A percentile compares a stretch with the other conserved stretches of the same genome.
phyloP scores from a whole-genome alignment of 64 coral and sea anemone genomes.

The Stichodactyla mertensii region DNA sequence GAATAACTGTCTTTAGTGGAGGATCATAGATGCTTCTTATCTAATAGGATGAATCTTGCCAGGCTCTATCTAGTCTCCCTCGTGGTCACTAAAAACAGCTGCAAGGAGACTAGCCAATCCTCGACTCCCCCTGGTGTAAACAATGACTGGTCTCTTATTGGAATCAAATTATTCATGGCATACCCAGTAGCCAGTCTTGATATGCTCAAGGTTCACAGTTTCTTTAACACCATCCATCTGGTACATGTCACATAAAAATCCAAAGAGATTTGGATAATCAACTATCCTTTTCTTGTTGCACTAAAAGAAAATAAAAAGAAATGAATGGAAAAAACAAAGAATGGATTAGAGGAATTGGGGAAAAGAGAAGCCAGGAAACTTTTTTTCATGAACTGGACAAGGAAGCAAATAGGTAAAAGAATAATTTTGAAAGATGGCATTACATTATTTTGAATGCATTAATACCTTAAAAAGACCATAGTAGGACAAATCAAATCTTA shows the following conservation, averaged over 20 bases:
- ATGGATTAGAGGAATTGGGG: background rate
- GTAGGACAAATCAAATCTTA: slow-evolving; percentile 89
- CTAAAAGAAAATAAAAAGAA: slow-evolving; percentile 20
- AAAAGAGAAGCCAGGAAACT: background rate
- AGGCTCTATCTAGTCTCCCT: no score
- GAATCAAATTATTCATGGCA: background rate
- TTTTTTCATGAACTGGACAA: no score
- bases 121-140: no score
- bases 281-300: slow-evolving; percentile 53
- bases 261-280: slow-evolving; percentile 43
- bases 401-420: no score
- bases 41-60: no score
- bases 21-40: no score
- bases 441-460: background rate
- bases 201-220: slow-evolving; percentile 21
- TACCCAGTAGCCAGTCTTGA: slow-evolving; percentile 12
- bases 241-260: slow-evolving; percentile 38
- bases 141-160: background rate
- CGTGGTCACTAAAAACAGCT: no score
- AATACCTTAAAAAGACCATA: slow-evolving; percentile 86
- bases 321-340: background rate
- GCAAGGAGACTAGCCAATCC: no score
- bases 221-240: slow-evolving; percentile 24
- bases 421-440: no score
- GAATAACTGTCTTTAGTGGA: no score